Conservation (phyloP, 2,113 vertebrate genomes). For the Eublepharis macularius region DNA sequence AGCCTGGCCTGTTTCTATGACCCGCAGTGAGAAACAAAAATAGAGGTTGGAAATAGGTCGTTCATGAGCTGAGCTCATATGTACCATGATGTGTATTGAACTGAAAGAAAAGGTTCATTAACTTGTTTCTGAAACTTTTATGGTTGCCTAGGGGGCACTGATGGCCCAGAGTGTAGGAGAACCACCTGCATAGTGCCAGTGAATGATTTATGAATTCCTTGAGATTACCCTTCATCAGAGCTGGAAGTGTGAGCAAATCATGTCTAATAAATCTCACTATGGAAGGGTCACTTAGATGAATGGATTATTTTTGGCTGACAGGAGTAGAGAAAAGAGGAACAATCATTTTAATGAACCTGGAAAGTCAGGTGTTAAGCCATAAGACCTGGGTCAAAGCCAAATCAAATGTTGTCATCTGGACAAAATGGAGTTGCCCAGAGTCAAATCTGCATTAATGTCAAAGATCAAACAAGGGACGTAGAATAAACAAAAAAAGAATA, state of each 20-base stretch:
- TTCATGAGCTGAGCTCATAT: not conserved
- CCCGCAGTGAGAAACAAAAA: conserved; percentile 34
- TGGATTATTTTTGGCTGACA: not conserved
- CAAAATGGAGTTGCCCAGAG: not conserved
- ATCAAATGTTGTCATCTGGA: not conserved
- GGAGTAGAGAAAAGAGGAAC: not conserved
- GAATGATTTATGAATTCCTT: not conserved
- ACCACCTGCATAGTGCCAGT: not conserved
- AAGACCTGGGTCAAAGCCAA: not conserved
- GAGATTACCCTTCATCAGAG: not conserved
- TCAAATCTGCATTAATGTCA: not conserved
- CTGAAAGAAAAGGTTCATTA: conserved; percentile 7
- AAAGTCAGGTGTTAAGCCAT: not conserved
- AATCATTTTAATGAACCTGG: not conserved
- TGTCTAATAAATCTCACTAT: not conserved
- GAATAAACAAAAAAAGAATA: not conserved
- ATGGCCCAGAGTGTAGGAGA: not conserved
- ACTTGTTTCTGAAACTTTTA: not conserved
- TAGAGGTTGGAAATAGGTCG: conserved; percentile 13
- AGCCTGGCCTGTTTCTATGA: conserved; percentile 42
- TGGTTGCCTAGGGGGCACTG: not conserved
- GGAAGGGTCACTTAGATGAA: not conserved
- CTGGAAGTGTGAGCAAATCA: not conserved
- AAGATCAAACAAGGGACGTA: not conserved
- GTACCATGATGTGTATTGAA: not conserved